Conservation (phyloP, 2,113 vertebrate species). For the Dinomys branickii region DNA sequence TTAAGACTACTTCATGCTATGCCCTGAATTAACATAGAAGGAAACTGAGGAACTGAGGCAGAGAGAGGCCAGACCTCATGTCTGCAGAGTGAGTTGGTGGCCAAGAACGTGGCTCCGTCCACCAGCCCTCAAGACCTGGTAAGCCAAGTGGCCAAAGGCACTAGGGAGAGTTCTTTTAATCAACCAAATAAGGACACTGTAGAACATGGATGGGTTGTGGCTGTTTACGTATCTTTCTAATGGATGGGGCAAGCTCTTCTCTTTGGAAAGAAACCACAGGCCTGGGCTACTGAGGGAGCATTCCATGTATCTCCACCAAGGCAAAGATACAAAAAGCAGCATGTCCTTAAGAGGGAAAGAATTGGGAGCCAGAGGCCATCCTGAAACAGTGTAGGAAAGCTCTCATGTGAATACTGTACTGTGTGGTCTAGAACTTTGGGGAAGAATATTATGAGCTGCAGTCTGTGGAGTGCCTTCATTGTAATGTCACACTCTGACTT, state of each 20-base stretch:
- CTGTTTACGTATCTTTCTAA: not conserved
- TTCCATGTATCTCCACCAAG: not conserved
- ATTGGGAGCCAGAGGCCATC: not conserved
- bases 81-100: not conserved
- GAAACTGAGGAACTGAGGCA: not conserved
- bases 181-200: not conserved
- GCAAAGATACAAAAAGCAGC: not conserved
- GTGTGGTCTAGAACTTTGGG: not conserved
- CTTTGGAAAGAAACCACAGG: not conserved
- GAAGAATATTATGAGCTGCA: not conserved
- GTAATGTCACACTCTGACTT: not conserved
- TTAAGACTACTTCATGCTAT: constrained; percentile 45
- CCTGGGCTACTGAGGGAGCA: not conserved
- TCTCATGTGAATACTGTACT: not conserved
- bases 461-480: not conserved
- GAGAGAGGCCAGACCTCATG: not conserved
- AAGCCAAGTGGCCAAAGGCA: not conserved
- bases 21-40: not conserved
- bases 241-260: not conserved
- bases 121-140: not conserved
- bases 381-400: not conserved
- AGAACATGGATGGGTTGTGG: not conserved
- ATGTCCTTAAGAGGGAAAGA: not conserved
- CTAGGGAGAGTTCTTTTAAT: not conserved
- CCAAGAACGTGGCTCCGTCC: not conserved